Evolutionary conservation across 2,113 vertebrate species (phyloP).

Genomic region (Lichenostomus cassidix): DNA sequence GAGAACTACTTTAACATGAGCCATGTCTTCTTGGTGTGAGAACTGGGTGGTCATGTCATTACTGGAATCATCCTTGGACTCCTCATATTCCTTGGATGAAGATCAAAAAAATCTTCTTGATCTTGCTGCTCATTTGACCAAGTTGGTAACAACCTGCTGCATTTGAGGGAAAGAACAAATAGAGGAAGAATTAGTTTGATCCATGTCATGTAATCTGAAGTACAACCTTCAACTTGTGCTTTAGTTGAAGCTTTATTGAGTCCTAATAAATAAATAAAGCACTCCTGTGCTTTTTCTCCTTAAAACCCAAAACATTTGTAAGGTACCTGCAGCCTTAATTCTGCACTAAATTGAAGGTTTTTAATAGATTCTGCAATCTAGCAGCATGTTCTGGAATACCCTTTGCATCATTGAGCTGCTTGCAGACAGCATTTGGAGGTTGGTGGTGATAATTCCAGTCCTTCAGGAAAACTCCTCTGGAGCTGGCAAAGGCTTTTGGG

Average conservation of each 20-base stretch:
- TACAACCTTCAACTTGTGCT: neutral
- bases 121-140: neutral
- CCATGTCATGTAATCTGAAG: accelerated
- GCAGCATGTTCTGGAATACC: neutral
- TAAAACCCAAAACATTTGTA: neutral
- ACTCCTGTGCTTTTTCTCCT: neutral
- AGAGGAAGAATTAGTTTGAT: neutral
- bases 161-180: neutral
- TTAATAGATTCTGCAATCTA: neutral
- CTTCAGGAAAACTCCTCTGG: neutral
- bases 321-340: neutral
- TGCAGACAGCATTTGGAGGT: neutral
- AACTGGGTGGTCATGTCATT: neutral
- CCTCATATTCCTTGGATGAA: neutral
- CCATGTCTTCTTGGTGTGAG: neutral
- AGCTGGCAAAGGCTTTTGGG: neutral
- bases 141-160: neutral
- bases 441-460: neutral
- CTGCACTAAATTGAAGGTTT: neutral
- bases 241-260: neutral
- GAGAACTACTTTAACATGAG: neutral
- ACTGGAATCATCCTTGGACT: neutral
- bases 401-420: neutral
- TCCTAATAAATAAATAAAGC: neutral
- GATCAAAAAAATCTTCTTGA: neutral